Evolutionary conservation across 2,113 vertebrate genomes (phyloP), one percentile per base, ranked within the genome.

Genomic region (Accipiter cooperii): DNA sequence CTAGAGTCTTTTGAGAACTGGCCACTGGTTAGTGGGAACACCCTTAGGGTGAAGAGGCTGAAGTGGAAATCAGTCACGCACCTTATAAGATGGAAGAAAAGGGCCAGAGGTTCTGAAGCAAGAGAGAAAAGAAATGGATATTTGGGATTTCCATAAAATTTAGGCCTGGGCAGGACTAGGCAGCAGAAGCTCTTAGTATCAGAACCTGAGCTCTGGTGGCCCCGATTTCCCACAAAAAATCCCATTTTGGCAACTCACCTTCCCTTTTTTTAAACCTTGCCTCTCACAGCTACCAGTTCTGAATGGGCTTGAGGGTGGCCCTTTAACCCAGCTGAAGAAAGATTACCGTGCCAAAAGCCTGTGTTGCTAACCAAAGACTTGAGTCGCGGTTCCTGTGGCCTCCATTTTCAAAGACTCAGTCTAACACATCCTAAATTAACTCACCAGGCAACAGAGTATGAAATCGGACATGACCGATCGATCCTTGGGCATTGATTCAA

Each of bases 381-480:
- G 9, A 88, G 80, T 60, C 47, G 57, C 16, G 1, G 44, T 74
- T 68, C 61, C 75, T 40, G 21, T 75, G 58, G 90, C 88, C 69
- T 93, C 94, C 49, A 84, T 89, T 95, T 90, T 15, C 81, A 87
- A 93, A 95, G 85, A 66, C 18, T 91, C 69, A 9, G 57, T 40
- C 85, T 78, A 89, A 73, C 52, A 7, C 78, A 93, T 95, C 60
- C 93, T 40, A 90, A 96, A 97, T 96, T 91, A 89, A 97, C 96
- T 94, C 93, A 63, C 42, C 64, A 95, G 92, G 97, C 98, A 97
- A 65, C 92, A 93, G 95, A 96, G 98, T 97, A 97, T 98, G 96
- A 98, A 98, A 98, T 98, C 86, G 97, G 98, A 98, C 98, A 80
- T 98, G 98, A 98, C 97, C 97, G 94, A 99, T 98, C 94, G 98